Conservation (phyloP, 2,113 vertebrate genomes). For the Laticauda laticaudata region DNA sequence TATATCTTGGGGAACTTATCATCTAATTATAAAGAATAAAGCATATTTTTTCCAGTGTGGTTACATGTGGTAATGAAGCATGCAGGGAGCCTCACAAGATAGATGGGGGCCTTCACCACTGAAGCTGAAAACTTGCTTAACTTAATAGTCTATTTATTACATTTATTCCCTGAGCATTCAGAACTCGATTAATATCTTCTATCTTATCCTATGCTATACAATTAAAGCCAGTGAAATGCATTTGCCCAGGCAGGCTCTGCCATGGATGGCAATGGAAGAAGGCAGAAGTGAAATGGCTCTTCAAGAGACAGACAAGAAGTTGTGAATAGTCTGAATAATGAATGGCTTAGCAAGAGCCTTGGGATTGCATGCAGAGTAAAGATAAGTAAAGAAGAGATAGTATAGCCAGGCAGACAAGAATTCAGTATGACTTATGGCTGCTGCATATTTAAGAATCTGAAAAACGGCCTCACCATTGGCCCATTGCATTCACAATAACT, state of each 20-base stretch:
- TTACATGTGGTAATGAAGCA: slow-evolving; percentile 77
- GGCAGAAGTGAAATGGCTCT: not conserved
- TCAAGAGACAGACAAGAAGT: not conserved
- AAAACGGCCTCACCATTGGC: slow-evolving; percentile 68
- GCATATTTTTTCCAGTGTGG: slow-evolving; percentile 64
- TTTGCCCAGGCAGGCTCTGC: not conserved
- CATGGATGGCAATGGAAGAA: not conserved
- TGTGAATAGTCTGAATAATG: slow-evolving; percentile 10
- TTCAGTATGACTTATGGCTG: not conserved
- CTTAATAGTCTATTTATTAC: slow-evolving; percentile 81
- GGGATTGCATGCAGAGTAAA: not conserved
- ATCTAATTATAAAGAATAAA: slow-evolving; percentile 73
- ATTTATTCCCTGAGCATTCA: slow-evolving; percentile 57
- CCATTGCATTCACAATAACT: not conserved
- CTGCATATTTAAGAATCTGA: not conserved
- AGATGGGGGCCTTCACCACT: slow-evolving; percentile 70
- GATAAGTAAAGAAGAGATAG: not conserved
- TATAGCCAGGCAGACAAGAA: not conserved
- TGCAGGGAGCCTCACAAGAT: slow-evolving; percentile 71
- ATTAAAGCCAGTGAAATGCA: slow-evolving; percentile 57
- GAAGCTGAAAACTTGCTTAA: slow-evolving; percentile 77
- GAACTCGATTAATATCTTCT: slow-evolving; percentile 59
- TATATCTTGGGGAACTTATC: slow-evolving; percentile 62
- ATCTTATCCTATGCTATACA: slow-evolving; percentile 45
- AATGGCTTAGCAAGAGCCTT: not conserved